phyloP scores from a whole-genome alignment of 2,888 invertebrate genomes.

The Hipparchia sbordonii region DNA sequence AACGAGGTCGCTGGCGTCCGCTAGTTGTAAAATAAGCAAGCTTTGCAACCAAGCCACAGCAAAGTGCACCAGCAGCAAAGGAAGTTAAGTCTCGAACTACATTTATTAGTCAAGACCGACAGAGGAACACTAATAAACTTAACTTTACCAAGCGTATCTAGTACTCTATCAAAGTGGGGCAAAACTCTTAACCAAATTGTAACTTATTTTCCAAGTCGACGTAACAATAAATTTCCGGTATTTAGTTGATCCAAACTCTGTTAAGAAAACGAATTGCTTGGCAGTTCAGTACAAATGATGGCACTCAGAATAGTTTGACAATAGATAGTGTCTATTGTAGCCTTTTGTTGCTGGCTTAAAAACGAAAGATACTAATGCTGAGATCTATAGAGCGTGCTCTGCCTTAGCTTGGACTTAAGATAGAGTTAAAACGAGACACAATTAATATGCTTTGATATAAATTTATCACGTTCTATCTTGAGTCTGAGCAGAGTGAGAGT shows the following conservation, averaged over 20 bases:
- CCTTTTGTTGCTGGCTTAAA: not conserved
- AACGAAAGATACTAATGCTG: not conserved
- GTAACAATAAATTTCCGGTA: constrained; percentile 15
- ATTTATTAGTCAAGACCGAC: constrained; percentile 26
- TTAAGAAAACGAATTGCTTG: not conserved
- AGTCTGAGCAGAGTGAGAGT: too few relatives aligned
- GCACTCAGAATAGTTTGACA: not conserved
- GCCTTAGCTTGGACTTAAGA: too few relatives aligned
- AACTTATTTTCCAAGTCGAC: constrained; percentile 10
- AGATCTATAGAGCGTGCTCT: too few relatives aligned
- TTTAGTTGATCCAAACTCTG: constrained; percentile 12
- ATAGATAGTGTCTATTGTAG: not conserved
- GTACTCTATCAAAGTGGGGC: constrained; percentile 23
- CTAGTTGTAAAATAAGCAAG: constrained; percentile 10
- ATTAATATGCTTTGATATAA: too few relatives aligned
- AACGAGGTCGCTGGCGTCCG: too few relatives aligned
- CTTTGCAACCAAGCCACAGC: constrained; percentile 1
- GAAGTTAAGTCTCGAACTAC: constrained; percentile 18
- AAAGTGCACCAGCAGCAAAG: constrained; percentile 11
- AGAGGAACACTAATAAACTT: constrained; percentile 25
- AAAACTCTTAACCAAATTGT: constrained; percentile 21
- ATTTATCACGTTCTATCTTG: too few relatives aligned
- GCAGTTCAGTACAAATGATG: constrained; percentile 1
- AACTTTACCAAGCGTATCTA: constrained; percentile 22
- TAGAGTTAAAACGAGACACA: too few relatives aligned